These are phyloP conservation scores for Podocnemis expansa DNA, from an alignment of 2,113 vertebrate genomes.

Conservation along the genomic window DNA sequence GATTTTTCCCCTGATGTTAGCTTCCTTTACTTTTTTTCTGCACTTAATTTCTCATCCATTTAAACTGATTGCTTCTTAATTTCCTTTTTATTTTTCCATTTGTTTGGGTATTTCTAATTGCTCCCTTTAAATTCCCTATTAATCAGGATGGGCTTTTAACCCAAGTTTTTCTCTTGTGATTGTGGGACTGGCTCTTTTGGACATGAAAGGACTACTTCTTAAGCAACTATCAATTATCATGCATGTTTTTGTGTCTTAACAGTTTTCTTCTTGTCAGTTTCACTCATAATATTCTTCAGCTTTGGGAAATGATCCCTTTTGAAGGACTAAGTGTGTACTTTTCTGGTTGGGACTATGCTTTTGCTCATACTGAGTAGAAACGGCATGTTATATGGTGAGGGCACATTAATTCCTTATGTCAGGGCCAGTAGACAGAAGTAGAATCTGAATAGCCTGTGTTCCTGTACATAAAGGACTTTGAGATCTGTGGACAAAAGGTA, in stretches of 20 bases:
- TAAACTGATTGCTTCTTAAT: background rate
- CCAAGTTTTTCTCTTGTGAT: background rate
- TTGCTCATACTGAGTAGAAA: background rate
- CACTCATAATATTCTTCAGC: background rate
- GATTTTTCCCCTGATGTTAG: background rate
- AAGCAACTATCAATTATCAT: background rate
- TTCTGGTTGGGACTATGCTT: background rate
- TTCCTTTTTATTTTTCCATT: background rate
- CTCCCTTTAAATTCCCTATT: background rate
- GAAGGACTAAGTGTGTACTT: background rate
- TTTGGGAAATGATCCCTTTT: background rate
- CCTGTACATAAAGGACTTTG: background rate
- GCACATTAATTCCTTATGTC: background rate
- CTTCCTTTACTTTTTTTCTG: background rate
- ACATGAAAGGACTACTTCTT: background rate
- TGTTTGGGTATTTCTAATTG: background rate
- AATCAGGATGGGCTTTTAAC: background rate
- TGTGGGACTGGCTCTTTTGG: background rate
- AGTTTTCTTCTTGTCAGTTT: rapidly evolving
- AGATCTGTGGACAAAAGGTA: background rate
- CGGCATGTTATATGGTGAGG: rapidly evolving
- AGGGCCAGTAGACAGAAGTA: background rate
- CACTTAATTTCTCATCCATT: background rate
- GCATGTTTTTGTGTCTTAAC: background rate
- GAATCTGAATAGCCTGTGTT: background rate